These are phyloP conservation scores for Caenorhabditis sulstoni DNA, from an alignment of 2,888 invertebrate species.

Conservation along the genomic window DNA sequence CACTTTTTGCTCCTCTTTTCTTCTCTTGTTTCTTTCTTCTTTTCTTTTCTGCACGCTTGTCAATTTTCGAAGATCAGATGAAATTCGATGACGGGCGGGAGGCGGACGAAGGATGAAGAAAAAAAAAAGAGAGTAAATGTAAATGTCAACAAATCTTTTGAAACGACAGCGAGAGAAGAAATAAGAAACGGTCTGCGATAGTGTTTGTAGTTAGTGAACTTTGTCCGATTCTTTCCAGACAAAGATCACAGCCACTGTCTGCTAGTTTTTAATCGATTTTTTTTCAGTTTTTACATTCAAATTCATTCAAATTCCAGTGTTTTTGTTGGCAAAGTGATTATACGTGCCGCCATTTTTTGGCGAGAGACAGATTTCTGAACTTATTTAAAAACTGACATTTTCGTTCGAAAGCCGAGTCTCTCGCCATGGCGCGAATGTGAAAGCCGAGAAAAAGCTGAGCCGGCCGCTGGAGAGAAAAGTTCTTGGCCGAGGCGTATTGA, in stretches of 20 bases:
- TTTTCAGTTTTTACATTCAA: no score
- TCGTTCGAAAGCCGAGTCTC: no score
- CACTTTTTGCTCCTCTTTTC: slow-evolving; percentile 3
- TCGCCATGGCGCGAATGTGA: no score
- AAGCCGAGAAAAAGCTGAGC: background rate
- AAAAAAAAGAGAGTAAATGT: slow-evolving; percentile 11
- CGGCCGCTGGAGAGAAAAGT: background rate
- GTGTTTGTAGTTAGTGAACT: background rate
- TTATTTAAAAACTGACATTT: no score
- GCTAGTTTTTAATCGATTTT: no score
- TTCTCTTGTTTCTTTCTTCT: background rate
- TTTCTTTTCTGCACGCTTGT: background rate
- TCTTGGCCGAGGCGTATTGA: background rate
- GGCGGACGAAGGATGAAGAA: slow-evolving; percentile 22
- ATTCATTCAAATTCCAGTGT: background rate
- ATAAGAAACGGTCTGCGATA: slow-evolving; percentile 2
- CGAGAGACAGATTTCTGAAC: no score
- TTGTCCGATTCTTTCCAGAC: background rate
- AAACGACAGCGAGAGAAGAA: background rate
- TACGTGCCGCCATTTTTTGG: no score
- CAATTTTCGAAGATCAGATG: slow-evolving; percentile 47
- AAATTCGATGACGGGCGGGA: slow-evolving; percentile 32
- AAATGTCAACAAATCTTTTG: slow-evolving; percentile 20
- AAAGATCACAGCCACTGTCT: slow-evolving; percentile 19
- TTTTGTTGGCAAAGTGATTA: background rate